These are phyloP conservation scores for Saturnia japonica DNA, from an alignment of 2,888 invertebrate genomes.

Conservation along the genomic window DNA sequence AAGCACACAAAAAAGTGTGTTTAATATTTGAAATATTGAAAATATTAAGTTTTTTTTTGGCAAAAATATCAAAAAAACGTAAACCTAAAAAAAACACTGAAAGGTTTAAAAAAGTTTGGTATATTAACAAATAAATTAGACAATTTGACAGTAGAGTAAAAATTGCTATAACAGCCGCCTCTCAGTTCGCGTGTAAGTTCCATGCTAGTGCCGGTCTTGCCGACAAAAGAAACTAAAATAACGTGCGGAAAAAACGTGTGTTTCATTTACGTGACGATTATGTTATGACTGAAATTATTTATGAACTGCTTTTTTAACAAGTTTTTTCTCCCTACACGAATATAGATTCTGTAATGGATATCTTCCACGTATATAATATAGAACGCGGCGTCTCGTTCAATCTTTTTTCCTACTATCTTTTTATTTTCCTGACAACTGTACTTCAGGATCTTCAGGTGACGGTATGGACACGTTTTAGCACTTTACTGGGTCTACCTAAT, in stretches of 20 bases:
- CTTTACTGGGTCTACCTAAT: neutral
- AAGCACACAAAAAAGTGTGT: no score
- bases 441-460: neutral
- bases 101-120: no score
- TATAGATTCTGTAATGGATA: conserved; percentile 42
- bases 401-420: neutral
- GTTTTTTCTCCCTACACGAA: conserved; percentile 34
- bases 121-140: neutral
- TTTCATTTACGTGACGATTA: conserved; percentile 79
- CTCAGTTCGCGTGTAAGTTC: neutral
- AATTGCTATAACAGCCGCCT: no score
- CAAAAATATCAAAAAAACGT: no score
- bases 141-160: neutral
- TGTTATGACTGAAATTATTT: conserved; percentile 77
- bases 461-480: no score
- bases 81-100: no score
- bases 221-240: conserved; percentile 51
- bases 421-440: neutral
- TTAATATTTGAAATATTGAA: no score
- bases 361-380: conserved; percentile 3
- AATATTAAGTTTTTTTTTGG: no score
- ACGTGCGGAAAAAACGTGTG: conserved; percentile 60
- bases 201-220: conserved; percentile 17
- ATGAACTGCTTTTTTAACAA: conserved; percentile 41
- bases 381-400: neutral